phyloP scores from a whole-genome alignment of 2,888 invertebrate genomes.

The Pegoplata infirma region DNA sequence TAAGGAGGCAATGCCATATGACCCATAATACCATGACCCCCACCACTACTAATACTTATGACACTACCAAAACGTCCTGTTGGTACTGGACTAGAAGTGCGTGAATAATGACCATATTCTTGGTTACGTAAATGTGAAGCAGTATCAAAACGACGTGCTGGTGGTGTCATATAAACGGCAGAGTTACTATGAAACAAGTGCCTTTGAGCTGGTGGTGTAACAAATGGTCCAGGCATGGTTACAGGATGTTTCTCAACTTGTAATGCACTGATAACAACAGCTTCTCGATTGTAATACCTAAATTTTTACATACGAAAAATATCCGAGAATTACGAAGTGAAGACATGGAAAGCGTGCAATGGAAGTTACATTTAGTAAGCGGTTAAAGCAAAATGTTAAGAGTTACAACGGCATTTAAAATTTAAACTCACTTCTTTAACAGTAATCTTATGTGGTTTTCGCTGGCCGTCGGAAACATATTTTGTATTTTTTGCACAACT shows the following conservation, averaged over 20 bases:
- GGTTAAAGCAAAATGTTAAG: background rate
- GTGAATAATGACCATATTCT: constrained; percentile 67
- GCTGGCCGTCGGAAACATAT: constrained; percentile 94
- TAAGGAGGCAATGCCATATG: constrained; percentile 76
- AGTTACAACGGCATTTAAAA: constrained; percentile 62
- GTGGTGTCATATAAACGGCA: constrained; percentile 84
- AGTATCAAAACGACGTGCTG: constrained; percentile 81
- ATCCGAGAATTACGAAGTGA: constrained; percentile 47
- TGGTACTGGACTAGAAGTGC: constrained; percentile 80
- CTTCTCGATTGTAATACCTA: constrained; percentile 95
- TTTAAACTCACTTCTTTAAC: constrained; percentile 88
- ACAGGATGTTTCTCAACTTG: constrained; percentile 96
- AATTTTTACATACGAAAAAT: background rate
- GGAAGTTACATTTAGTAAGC: background rate
- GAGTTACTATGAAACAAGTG: constrained; percentile 81
- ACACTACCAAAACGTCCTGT: constrained; percentile 81
- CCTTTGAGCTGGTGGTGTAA: constrained; percentile 84
- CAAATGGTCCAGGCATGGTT: constrained; percentile 90
- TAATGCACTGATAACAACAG: constrained; percentile 93
- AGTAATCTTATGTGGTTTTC: constrained; percentile 92
- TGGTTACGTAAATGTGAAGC: constrained; percentile 67
- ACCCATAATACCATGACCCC: constrained; percentile 65
- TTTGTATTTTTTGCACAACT: constrained; percentile 87
- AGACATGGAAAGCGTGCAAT: constrained; percentile 65
- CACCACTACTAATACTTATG: constrained; percentile 81